Evolutionary conservation across 1,140 invertebrate genomes (phyloP).

Genomic region (Thaumatotibia leucotreta): DNA sequence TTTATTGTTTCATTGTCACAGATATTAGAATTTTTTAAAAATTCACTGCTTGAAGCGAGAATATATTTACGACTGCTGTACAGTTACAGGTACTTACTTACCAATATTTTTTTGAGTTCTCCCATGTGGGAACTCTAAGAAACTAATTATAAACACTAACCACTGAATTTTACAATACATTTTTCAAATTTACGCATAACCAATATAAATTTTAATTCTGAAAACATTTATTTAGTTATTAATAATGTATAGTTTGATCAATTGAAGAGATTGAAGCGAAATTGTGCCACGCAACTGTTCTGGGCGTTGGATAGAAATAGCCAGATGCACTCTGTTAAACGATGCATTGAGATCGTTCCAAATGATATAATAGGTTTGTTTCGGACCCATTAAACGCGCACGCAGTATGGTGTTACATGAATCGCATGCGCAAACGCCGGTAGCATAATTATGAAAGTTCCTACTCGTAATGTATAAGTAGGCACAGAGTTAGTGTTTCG

Average conservation of each 20-base stretch:
- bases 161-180: neutral
- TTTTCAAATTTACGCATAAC: neutral
- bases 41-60: too few species aligned
- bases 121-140: neutral
- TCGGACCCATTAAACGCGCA: too few species aligned
- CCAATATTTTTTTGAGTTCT: neutral
- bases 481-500: too few species aligned
- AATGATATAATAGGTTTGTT: neutral
- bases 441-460: too few species aligned
- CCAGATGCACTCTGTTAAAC: neutral
- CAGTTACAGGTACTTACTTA: too few species aligned
- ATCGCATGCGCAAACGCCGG: too few species aligned
- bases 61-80: too few species aligned
- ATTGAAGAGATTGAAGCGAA: neutral
- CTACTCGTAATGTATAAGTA: too few species aligned
- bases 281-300: conserved; percentile 4
- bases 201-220: neutral
- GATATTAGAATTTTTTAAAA: too few species aligned
- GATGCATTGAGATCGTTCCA: conserved; percentile 9
- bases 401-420: too few species aligned
- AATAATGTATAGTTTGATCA: neutral
- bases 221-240: too few species aligned
- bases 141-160: neutral
- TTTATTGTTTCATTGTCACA: too few species aligned
- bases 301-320: conserved; percentile 1